phyloP scores from a whole-genome alignment of 1,140 invertebrate species.

The Campoletis sonorensis region DNA sequence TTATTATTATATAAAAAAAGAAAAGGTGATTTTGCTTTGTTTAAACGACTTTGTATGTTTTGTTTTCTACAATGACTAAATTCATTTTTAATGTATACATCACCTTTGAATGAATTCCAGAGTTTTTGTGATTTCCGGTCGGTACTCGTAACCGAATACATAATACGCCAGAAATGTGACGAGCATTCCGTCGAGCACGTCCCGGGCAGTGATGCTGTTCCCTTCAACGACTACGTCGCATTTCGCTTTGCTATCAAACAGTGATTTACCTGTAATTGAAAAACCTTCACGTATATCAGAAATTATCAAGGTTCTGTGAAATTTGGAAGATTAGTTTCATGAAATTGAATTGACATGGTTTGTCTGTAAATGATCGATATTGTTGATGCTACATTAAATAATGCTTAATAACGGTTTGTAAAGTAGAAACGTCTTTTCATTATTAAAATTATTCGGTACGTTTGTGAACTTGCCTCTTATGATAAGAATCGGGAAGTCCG shows the following conservation, averaged over 20 bases:
- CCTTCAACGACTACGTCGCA: slow-evolving; percentile 23
- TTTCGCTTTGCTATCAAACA: slow-evolving; percentile 35
- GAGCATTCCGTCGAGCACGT: slow-evolving; percentile 22
- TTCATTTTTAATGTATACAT: background rate
- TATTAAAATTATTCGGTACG: background rate
- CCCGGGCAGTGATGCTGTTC: background rate
- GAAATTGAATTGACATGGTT: too few species aligned
- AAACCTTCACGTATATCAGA: background rate
- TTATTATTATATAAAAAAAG: background rate
- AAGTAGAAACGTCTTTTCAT: too few species aligned
- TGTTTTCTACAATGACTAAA: slow-evolving; percentile 1
- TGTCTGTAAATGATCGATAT: too few species aligned
- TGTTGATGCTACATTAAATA: too few species aligned
- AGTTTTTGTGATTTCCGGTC: background rate
- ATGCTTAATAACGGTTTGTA: too few species aligned
- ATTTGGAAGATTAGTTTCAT: background rate
- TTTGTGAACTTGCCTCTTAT: background rate
- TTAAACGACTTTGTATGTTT: background rate
- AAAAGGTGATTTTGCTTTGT: slow-evolving; percentile 1
- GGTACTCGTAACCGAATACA: slow-evolving; percentile 30
- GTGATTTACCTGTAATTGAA: slow-evolving; percentile 31
- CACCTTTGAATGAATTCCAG: slow-evolving; percentile 48
- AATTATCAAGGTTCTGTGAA: background rate
- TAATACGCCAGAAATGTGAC: slow-evolving; percentile 35
- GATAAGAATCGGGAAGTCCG: background rate